Evolutionary conservation across 1,140 invertebrate genomes (phyloP).

Genomic region (Mesaphorura yosii): DNA sequence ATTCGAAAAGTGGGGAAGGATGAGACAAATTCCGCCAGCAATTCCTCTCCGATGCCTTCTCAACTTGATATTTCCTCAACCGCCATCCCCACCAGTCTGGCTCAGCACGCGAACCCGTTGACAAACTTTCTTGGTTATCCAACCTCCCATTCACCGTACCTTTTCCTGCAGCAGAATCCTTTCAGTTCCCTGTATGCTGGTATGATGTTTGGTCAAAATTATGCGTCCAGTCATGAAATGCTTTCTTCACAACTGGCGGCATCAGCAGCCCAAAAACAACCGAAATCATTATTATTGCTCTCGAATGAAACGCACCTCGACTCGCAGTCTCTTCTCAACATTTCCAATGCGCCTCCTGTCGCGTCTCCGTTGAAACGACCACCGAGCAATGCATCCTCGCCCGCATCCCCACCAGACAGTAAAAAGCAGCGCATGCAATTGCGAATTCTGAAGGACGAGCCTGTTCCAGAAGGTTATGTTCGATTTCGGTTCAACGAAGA

Average conservation of each 20-base stretch:
- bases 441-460: constrained; percentile 76
- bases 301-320: neutral
- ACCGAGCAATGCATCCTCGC: constrained; percentile 38
- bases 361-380: constrained; percentile 31
- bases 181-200: constrained; percentile 23
- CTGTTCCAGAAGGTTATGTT: constrained; percentile 84
- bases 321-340: neutral
- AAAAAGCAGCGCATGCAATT: constrained; percentile 63
- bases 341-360: no score
- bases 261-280: neutral
- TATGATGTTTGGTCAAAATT: constrained; percentile 31
- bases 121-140: constrained; percentile 26
- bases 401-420: constrained; percentile 42
- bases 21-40: no score
- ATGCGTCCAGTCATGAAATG: neutral
- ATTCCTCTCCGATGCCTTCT: neutral
- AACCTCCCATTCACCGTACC: constrained; percentile 22
- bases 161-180: constrained; percentile 26
- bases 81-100: no score
- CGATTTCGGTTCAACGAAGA: constrained; percentile 89
- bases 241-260: constrained; percentile 4
- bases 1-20: constrained; percentile 12
- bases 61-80: neutral
- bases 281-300: neutral
- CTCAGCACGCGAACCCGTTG: constrained; percentile 15